Evolutionary conservation across 2,797 vertebrate genomes (phyloP), one percentile per base, ranked within the genome.

Genomic region (Columba guinea): DNA sequence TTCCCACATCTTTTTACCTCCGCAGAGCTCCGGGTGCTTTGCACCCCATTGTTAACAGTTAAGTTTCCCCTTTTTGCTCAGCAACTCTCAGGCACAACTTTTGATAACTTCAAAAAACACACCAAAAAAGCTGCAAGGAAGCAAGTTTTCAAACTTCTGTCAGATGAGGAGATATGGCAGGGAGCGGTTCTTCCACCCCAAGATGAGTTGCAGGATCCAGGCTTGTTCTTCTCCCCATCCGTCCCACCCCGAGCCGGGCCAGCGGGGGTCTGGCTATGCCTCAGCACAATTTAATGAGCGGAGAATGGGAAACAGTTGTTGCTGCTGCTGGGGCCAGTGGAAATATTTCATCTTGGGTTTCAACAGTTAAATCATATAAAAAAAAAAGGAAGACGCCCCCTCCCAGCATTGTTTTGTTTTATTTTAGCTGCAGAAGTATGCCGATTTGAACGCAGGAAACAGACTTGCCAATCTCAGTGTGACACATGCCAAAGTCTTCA

Each of bases 281-380:
- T 52, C 89, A 93, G 84, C 91, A 91, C 95, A 96, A 73, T 89
- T 87, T 19, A 84, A 87, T 13, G 26, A 94, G 87, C 84, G 63
- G 71, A 77, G 94, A 96, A 91, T 87, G 64, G 27, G 44, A 91
- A 95, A 84, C 89, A 89, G 89, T 95, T 93, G 92, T 13, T 78
- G 46, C 48, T 87, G 75, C 75, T 63, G 34, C 75, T 85, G 0
- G 0, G 78, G 89, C 84, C 87, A 77, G 82, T 48, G 67, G 84
- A 91, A 80, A 67, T 89, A 69, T 56, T 95, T 94, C 78, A 63
- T 84, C 89, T 77, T 77, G 78, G 44, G n/a, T 95, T 93, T 95
- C 81, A 71, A 76, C 24, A 41, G 87, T 19, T 85, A 82, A 95
- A 60, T 55, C 37, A 24, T 24, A 32, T 80, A 37, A 10, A 37